phyloP scores from a whole-genome alignment of 1,140 invertebrate species.

The Eupristina koningsbergeri region DNA sequence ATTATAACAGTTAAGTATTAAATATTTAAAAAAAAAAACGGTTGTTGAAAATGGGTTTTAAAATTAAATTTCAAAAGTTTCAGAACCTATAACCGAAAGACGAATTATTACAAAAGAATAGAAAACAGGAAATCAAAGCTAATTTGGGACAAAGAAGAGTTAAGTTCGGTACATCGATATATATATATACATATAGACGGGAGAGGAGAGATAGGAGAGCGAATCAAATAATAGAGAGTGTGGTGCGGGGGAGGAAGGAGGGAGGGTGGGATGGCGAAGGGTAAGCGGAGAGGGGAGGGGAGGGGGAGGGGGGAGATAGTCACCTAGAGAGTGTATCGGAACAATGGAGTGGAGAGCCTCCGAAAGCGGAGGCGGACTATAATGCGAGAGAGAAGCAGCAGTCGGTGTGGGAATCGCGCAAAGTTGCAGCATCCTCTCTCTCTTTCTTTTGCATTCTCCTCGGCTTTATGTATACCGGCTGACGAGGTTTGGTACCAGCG shows the following conservation, averaged over 20 bases:
- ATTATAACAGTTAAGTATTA: neutral
- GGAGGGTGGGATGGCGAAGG: neutral
- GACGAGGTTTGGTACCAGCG: neutral
- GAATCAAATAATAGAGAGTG: too few species aligned
- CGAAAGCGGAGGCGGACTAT: slow-evolving; percentile 43
- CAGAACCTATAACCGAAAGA: slow-evolving; percentile 23
- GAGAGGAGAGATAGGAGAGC: too few species aligned
- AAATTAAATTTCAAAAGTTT: too few species aligned
- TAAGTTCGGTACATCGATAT: neutral
- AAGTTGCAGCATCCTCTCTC: slow-evolving; percentile 52
- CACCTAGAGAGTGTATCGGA: slow-evolving; percentile 38
- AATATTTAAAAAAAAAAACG: slow-evolving; percentile 23
- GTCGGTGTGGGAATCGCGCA: slow-evolving; percentile 51
- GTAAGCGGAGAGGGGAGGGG: slow-evolving; percentile 34
- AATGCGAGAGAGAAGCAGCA: slow-evolving; percentile 19
- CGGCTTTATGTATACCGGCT: slow-evolving; percentile 7
- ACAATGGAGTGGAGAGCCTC: slow-evolving; percentile 50
- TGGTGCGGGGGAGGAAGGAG: too few species aligned
- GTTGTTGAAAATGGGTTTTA: neutral
- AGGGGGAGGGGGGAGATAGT: slow-evolving; percentile 38
- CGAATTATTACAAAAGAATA: neutral
- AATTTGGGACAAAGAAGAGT: slow-evolving; percentile 46
- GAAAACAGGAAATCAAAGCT: slow-evolving; percentile 43
- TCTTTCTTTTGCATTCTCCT: slow-evolving; percentile 38
- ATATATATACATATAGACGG: neutral